Conservation (phyloP, 2,888 invertebrate species). For the Reticulitermes lucifugus region DNA sequence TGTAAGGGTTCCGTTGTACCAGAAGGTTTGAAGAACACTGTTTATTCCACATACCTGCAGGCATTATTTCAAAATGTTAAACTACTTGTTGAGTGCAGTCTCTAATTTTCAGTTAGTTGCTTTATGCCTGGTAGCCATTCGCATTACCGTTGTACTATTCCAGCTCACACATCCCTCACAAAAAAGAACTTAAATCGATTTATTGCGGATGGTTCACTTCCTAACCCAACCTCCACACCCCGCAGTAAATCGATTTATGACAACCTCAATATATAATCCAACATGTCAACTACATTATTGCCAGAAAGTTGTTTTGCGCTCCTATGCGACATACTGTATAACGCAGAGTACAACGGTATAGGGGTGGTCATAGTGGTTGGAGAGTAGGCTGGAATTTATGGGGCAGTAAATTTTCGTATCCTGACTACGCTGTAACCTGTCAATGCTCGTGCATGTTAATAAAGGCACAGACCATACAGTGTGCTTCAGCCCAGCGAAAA, state of each 20-base stretch:
- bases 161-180: too few relatives aligned
- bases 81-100: too few relatives aligned
- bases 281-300: conserved; percentile 37
- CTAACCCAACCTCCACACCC: neutral
- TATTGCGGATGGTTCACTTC: neutral
- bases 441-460: conserved; percentile 27
- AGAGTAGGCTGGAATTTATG: conserved; percentile 3
- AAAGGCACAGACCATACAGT: too few relatives aligned
- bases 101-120: too few relatives aligned
- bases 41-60: too few relatives aligned
- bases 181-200: conserved; percentile 17
- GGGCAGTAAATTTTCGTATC: conserved; percentile 28
- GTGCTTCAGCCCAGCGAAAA: too few relatives aligned
- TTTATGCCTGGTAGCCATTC: too few relatives aligned
- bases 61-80: too few relatives aligned
- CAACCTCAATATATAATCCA: conserved; percentile 39
- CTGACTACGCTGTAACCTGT: neutral
- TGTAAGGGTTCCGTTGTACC: too few relatives aligned
- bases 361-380: neutral
- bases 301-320: conserved; percentile 33
- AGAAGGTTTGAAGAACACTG: too few relatives aligned
- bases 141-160: too few relatives aligned
- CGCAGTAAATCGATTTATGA: conserved; percentile 40
- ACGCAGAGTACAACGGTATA: conserved; percentile 2
- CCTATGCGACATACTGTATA: neutral